phyloP scores from a whole-genome alignment of 2,888 invertebrate genomes.

The Harpalus rufipes region DNA sequence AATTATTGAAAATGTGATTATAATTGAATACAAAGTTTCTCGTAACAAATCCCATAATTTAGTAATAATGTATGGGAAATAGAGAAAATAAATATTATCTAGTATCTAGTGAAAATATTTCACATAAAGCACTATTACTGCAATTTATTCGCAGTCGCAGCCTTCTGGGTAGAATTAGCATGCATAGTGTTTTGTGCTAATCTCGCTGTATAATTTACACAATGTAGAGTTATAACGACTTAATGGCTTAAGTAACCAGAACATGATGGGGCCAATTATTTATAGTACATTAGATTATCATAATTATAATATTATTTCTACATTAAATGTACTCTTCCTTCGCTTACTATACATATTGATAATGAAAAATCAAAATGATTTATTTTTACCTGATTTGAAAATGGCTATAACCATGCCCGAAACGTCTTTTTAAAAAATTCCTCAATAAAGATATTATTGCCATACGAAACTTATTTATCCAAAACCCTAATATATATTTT shows the following conservation, averaged over 20 bases:
- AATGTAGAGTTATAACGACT: conserved; percentile 21
- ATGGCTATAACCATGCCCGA: no score
- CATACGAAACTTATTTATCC: no score
- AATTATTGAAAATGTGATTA: conserved; percentile 1
- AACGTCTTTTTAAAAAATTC: no score
- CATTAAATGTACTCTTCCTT: background rate
- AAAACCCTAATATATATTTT: no score
- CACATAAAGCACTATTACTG: conserved; percentile 24
- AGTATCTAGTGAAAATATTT: conserved; percentile 18
- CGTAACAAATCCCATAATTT: background rate
- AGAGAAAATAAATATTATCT: background rate
- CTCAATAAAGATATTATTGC: no score
- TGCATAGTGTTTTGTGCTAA: conserved; percentile 24
- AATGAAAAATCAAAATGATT: no score
- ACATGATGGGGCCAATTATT: conserved; percentile 13
- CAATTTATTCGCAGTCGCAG: conserved; percentile 23
- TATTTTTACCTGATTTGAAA: no score
- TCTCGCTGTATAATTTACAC: conserved; percentile 35
- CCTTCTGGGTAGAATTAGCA: conserved; percentile 28
- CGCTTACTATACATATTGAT: no score
- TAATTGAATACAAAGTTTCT: background rate
- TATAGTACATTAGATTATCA: conserved; percentile 1
- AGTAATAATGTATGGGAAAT: conserved; percentile 7
- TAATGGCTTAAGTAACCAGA: conserved; percentile 29
- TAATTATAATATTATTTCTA: conserved; percentile 8